Evolutionary conservation across 2,888 invertebrate species (phyloP).

Genomic region (Cryptops parisi): DNA sequence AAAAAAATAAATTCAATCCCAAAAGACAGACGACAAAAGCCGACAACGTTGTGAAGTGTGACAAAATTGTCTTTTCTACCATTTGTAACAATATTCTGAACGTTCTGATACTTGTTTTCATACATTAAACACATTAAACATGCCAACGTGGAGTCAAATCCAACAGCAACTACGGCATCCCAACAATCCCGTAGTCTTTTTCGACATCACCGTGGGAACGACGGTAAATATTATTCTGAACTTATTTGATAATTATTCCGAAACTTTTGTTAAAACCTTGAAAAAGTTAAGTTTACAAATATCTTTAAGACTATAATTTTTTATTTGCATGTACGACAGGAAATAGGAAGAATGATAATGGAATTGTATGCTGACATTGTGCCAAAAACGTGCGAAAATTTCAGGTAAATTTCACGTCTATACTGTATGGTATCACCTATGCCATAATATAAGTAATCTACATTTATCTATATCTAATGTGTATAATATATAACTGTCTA

Average conservation of each 20-base stretch:
- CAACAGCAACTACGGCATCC: constrained; percentile 76
- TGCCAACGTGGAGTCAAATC: constrained; percentile 93
- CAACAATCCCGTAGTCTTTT: constrained; percentile 96
- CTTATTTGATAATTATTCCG: background rate
- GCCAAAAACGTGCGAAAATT: constrained; percentile 94
- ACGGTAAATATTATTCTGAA: constrained; percentile 45
- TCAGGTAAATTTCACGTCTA: constrained; percentile 41
- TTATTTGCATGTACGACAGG: constrained; percentile 38
- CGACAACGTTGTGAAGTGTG: too few relatives aligned
- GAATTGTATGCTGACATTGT: constrained; percentile 95
- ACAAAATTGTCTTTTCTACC: too few relatives aligned
- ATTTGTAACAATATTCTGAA: too few relatives aligned
- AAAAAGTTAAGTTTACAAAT: constrained; percentile 11
- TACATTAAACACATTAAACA: constrained; percentile 35
- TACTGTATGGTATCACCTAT: background rate
- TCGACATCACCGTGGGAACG: constrained; percentile 91
- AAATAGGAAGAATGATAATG: constrained; percentile 95
- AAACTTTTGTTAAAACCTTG: constrained; percentile 4
- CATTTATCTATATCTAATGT: too few relatives aligned
- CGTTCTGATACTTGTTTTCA: too few relatives aligned
- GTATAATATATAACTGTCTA: too few relatives aligned
- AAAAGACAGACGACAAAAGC: too few relatives aligned
- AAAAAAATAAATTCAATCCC: too few relatives aligned
- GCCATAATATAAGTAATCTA: too few relatives aligned
- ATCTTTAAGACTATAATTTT: constrained; percentile 15